Evolutionary conservation across 2,113 vertebrate species (phyloP), one percentile per base, ranked within the genome.

Genomic region (Lota lota): DNA sequence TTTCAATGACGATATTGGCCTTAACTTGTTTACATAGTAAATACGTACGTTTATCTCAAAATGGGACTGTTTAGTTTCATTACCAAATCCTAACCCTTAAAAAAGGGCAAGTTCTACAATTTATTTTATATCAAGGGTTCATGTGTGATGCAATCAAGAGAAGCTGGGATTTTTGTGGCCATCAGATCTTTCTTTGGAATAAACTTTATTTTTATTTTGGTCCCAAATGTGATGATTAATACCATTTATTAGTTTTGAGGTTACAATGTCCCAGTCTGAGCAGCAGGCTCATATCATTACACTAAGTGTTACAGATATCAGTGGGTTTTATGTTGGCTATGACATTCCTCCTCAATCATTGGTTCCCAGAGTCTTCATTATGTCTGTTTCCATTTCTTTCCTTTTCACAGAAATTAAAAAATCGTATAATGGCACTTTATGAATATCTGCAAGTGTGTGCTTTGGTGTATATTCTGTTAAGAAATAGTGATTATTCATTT

Each of bases 381-480:
- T 74, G 77, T 86, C 84, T 82, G 69, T 77, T 77, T 79, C 84
- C 28, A n/a, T 70, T 47, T 73, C 61, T 64, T 59, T 40, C 8
- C 21, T 47, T 17, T 72, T 85, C 85, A 84, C 87, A 82, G 60
- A 89, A 90, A 90, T 89, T 85, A 90, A 75, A 79, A 90, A 87
- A 78, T 79, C 85, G 85, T 87, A 80, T 85, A 80, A 83, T 85
- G 84, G 84, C 88, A 91, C 86, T 89, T 90, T 89, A 88, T 82
- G 85, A 82, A 85, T 57, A 83, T 74, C 33, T 33, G 8, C 6
- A 18, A 33, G 70, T 71, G 73, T 77, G 70, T 10, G 67, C 70
- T 14, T 60, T n/a, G 17, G 24, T 68, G 67, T 20, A 16, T 16
- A 3, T 40, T 36, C 28, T 63, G 28, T 64, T 64, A n/a, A 33